These are phyloP conservation scores for Chymomyza costata DNA, from an alignment of 1,140 invertebrate genomes.

Conservation along the genomic window DNA sequence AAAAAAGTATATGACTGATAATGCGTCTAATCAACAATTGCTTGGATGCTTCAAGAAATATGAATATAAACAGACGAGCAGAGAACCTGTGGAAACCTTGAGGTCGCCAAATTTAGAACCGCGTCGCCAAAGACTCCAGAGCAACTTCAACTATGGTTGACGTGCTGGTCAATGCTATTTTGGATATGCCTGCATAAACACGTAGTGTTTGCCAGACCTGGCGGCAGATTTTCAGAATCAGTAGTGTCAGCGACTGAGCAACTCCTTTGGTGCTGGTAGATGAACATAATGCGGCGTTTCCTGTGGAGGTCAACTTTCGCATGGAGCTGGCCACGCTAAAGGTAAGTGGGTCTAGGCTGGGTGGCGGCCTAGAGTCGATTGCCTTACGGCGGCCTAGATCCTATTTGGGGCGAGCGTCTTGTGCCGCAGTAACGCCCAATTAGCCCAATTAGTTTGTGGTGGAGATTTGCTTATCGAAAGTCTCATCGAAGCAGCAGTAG, in stretches of 20 bases:
- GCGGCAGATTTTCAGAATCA: slow-evolving; percentile 28
- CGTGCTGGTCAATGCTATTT: slow-evolving; percentile 87
- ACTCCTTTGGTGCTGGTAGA: slow-evolving; percentile 87
- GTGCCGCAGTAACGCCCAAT: slow-evolving; percentile 83
- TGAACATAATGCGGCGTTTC: slow-evolving; percentile 87
- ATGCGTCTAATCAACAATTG: too few relatives aligned
- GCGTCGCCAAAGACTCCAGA: too few relatives aligned
- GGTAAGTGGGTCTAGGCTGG: slow-evolving; percentile 89
- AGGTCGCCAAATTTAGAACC: too few relatives aligned
- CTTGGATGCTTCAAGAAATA: too few relatives aligned
- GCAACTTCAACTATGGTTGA: too few relatives aligned
- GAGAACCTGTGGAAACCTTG: too few relatives aligned
- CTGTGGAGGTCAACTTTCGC: slow-evolving; percentile 89
- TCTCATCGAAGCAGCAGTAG: slow-evolving; percentile 82
- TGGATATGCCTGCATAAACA: slow-evolving; percentile 91
- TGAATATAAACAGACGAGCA: too few relatives aligned
- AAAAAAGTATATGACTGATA: too few relatives aligned
- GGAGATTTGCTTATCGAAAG: slow-evolving; percentile 93
- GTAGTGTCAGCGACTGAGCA: slow-evolving; percentile 64
- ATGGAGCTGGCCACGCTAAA: slow-evolving; percentile 92
- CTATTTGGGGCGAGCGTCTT: slow-evolving; percentile 89
- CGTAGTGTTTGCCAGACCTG: slow-evolving; percentile 70
- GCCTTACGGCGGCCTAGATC: slow-evolving; percentile 85
- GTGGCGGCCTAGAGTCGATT: slow-evolving; percentile 85
- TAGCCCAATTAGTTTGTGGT: slow-evolving; percentile 87